These are phyloP conservation scores for Adrianichthys oophorus DNA, from an alignment of 2,797 vertebrate species.

Conservation along the genomic window DNA sequence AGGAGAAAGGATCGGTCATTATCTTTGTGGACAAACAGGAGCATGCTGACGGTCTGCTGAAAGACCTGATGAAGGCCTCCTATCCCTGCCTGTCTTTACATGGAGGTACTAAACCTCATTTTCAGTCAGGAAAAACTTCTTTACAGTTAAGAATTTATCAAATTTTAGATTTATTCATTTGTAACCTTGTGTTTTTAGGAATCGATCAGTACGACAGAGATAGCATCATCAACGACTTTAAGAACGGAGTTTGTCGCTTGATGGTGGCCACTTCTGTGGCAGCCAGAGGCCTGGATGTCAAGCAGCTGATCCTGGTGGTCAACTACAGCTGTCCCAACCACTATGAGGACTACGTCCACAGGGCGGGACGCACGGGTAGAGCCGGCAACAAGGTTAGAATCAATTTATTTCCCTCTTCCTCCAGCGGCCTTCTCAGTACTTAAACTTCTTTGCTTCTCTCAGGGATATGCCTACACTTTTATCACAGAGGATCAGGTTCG, in stretches of 20 bases:
- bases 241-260: constrained; percentile 92
- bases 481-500: constrained; percentile 96
- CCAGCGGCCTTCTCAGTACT: too few relatives aligned
- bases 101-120: constrained; percentile 82
- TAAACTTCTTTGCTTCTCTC: background rate
- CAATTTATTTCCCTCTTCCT: background rate
- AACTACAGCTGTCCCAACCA: constrained; percentile 98
- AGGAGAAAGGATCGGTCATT: constrained; percentile 96
- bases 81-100: constrained; percentile 98
- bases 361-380: constrained; percentile 93
- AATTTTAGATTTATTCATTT: too few relatives aligned
- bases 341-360: constrained; percentile 98
- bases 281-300: constrained; percentile 93
- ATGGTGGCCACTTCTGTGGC: constrained; percentile 98
- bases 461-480: constrained; percentile 97
- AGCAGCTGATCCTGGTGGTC: constrained; percentile 93
- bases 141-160: background rate
- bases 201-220: constrained; percentile 98
- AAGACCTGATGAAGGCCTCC: constrained; percentile 98
- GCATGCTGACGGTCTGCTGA: constrained; percentile 91
- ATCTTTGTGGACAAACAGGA: constrained; percentile 99
- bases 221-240: constrained; percentile 98
- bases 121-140: fast-evolving
- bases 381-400: constrained; percentile 92
- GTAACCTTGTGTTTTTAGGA: constrained; percentile 69